Conservation (phyloP, 1,140 invertebrate genomes). For the Drusus annulatus region DNA sequence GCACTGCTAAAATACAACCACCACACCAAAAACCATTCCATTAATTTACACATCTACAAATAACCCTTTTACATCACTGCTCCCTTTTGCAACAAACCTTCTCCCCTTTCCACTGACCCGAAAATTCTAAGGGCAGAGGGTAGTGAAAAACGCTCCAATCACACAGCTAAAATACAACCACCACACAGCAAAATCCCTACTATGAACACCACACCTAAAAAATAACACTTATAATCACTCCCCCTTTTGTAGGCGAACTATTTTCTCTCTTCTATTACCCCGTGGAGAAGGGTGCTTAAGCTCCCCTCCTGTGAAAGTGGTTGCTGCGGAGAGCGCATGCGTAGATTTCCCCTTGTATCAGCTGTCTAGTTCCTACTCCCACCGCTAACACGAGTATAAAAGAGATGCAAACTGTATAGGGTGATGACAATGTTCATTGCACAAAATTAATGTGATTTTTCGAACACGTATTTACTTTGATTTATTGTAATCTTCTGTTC, state of each 20-base stretch:
- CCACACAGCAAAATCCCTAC: too few species aligned
- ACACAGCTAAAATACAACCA: too few species aligned
- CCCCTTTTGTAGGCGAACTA: not conserved
- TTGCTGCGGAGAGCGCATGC: not conserved
- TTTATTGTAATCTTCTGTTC: not conserved
- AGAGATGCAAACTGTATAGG: not conserved
- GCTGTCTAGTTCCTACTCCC: not conserved
- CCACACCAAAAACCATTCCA: not conserved
- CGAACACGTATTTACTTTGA: not conserved
- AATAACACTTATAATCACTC: not conserved
- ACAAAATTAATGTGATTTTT: not conserved
- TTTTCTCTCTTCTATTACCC: not conserved
- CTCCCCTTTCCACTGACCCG: too few species aligned
- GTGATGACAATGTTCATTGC: conserved; percentile 7
- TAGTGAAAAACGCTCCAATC: too few species aligned
- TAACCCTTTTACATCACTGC: not conserved
- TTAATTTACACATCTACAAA: not conserved
- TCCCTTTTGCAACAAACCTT: not conserved
- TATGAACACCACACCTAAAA: too few species aligned
- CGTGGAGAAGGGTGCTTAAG: not conserved
- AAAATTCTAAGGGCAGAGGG: too few species aligned
- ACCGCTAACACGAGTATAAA: not conserved
- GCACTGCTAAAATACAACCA: not conserved
- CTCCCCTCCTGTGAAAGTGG: conserved; percentile 23
- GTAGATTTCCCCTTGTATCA: conserved; percentile 16